Evolutionary conservation across 2,113 vertebrate species (phyloP).

Genomic region (Odocoileus virginianus): DNA sequence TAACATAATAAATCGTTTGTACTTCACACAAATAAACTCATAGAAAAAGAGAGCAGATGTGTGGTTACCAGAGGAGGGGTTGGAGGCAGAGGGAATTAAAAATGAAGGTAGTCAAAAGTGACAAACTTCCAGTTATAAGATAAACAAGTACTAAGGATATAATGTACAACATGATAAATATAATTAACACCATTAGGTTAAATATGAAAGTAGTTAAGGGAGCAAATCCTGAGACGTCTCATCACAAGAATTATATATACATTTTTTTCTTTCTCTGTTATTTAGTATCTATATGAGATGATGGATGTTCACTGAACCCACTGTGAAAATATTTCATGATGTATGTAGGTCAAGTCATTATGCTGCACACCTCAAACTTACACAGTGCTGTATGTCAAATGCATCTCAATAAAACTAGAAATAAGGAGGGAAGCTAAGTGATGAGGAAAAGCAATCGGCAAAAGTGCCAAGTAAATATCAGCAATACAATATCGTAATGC

Average conservation of each 20-base stretch:
- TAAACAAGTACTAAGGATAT: neutral
- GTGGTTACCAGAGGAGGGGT: neutral
- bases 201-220: neutral
- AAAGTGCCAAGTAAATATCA: neutral
- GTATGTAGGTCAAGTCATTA: neutral
- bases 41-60: neutral
- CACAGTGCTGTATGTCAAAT: neutral
- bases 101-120: neutral
- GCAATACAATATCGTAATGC: neutral
- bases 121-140: neutral
- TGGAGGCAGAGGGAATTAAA: neutral
- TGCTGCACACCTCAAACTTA: neutral
- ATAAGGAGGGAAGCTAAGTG: neutral
- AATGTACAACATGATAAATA: neutral
- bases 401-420: neutral
- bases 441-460: neutral
- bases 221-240: neutral
- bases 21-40: neutral
- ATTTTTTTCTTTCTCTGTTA: neutral
- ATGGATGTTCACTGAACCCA: neutral
- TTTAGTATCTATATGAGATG: neutral
- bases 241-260: neutral
- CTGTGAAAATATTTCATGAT: neutral
- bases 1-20: neutral
- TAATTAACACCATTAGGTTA: neutral